phyloP scores from a whole-genome alignment of 2,888 invertebrate genomes.

The Colletes collaris region DNA sequence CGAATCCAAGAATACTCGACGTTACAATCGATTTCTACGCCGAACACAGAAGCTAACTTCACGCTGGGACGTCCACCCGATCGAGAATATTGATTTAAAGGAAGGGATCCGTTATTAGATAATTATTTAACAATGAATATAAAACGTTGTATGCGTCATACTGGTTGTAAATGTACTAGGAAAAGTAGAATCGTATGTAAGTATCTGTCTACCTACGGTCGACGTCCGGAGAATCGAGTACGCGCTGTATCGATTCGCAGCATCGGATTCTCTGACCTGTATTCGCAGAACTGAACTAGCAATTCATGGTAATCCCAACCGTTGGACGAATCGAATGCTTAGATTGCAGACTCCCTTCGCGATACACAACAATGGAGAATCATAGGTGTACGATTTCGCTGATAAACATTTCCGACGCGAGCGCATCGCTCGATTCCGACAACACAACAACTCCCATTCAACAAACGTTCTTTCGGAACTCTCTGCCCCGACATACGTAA shows the following conservation, averaged over 20 bases:
- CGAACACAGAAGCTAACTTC: no score
- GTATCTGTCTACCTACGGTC: no score
- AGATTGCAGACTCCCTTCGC: not conserved
- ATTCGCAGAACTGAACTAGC: slow-evolving; percentile 18
- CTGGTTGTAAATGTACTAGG: not conserved
- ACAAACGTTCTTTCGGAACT: no score
- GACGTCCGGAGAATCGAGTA: not conserved
- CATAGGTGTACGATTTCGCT: not conserved
- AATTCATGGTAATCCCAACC: slow-evolving; percentile 20
- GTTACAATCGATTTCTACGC: not conserved
- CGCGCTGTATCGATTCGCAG: not conserved
- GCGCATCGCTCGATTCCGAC: no score
- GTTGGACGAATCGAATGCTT: slow-evolving; percentile 4
- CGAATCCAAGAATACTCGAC: not conserved
- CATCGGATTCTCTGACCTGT: not conserved
- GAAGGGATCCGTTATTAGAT: no score
- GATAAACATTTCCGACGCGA: slow-evolving; percentile 8
- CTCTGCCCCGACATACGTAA: no score
- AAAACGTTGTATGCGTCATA: not conserved
- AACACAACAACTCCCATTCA: no score
- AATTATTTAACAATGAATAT: no score
- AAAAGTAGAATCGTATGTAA: no score
- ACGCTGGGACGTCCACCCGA: not conserved
- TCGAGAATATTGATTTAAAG: no score
- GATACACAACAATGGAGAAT: slow-evolving; percentile 10